Conservation (phyloP, 2,797 vertebrate genomes). For the Tamandua tetradactyla region DNA sequence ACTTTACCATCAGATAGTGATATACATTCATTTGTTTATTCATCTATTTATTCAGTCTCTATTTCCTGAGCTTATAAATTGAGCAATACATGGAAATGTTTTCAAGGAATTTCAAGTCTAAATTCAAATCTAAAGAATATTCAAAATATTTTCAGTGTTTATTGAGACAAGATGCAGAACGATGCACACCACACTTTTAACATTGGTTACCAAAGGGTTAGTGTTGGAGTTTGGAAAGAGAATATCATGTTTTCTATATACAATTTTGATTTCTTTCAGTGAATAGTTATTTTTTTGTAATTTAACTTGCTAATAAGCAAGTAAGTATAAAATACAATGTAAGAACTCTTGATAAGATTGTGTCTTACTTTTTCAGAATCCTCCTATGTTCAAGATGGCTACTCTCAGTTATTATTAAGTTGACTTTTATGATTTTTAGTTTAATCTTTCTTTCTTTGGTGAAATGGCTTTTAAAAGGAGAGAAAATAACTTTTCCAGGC, state of each 20-base stretch:
- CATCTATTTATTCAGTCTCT: conserved; percentile 15
- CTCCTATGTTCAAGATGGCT: neutral
- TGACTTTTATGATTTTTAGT: neutral
- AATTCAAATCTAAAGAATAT: neutral
- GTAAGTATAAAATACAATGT: neutral
- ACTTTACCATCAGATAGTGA: neutral
- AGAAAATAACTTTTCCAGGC: neutral
- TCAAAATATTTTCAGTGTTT: conserved; percentile 29
- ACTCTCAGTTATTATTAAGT: neutral
- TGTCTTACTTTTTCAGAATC: neutral
- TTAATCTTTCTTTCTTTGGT: neutral
- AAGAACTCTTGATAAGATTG: neutral
- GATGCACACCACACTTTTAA: neutral
- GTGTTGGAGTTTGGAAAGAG: neutral
- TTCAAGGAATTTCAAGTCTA: conserved; percentile 23
- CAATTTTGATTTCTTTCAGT: neutral
- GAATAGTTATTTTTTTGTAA: neutral
- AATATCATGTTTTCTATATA: neutral
- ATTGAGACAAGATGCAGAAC: neutral
- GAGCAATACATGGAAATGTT: conserved; percentile 14
- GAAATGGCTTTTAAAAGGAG: neutral
- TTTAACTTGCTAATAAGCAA: neutral
- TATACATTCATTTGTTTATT: conserved; percentile 48
- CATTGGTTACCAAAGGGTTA: neutral
- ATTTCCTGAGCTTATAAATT: neutral